phyloP scores from a whole-genome alignment of 2,888 invertebrate species.

The Ormia ochracea region DNA sequence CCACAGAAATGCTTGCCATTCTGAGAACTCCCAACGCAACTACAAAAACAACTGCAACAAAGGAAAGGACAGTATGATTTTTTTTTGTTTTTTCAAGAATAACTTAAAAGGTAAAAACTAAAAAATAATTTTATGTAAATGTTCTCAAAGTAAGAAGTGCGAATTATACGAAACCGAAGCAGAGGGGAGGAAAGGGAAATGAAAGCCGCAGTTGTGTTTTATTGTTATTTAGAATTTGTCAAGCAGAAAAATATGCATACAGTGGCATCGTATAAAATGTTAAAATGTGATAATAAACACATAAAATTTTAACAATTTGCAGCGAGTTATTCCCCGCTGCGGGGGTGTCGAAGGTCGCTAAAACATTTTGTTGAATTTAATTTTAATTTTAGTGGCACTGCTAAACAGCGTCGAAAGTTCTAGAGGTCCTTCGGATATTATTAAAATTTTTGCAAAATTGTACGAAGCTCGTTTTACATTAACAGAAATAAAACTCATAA shows the following conservation, averaged over 20 bases:
- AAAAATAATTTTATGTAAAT: slow-evolving; percentile 25
- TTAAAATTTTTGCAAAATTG: too few relatives aligned
- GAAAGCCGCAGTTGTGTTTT: slow-evolving; percentile 13
- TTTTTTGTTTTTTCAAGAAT: background rate
- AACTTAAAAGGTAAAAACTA: background rate
- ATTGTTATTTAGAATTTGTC: slow-evolving; percentile 47
- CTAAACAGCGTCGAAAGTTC: too few relatives aligned
- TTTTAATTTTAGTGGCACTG: too few relatives aligned
- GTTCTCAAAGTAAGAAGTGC: slow-evolving; percentile 39
- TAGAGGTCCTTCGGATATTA: too few relatives aligned
- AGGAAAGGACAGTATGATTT: too few relatives aligned
- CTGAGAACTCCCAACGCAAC: slow-evolving; percentile 16
- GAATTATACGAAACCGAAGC: slow-evolving; percentile 3
- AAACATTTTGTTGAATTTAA: too few relatives aligned
- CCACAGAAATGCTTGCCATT: slow-evolving; percentile 21
- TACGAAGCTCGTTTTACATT: too few relatives aligned
- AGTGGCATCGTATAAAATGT: slow-evolving; percentile 40
- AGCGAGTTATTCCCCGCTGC: too few relatives aligned
- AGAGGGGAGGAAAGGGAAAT: background rate
- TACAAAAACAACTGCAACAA: background rate
- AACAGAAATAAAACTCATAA: too few relatives aligned
- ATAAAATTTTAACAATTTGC: background rate
- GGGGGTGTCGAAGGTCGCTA: too few relatives aligned
- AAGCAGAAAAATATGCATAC: slow-evolving; percentile 51
- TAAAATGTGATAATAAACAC: slow-evolving; percentile 50